Evolutionary conservation across 2,113 vertebrate species (phyloP).

Genomic region (Opisthocomus hoazin): DNA sequence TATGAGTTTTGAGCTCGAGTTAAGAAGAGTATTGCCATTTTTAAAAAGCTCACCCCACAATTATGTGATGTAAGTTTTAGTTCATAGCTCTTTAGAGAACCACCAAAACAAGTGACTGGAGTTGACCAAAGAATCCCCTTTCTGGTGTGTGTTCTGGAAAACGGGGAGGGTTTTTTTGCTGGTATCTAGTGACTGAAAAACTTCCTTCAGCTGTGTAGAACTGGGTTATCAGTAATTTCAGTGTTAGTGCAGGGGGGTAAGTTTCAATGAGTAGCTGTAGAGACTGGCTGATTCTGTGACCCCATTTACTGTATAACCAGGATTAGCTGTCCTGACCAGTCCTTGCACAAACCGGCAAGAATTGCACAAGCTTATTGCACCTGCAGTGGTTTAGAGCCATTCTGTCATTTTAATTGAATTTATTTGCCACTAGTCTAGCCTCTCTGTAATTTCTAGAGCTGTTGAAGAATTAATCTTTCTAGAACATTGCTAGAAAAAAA

Average conservation of each 20-base stretch:
- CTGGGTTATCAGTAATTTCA: not conserved
- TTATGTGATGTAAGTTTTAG: not conserved
- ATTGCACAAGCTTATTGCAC: not conserved
- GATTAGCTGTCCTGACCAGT: not conserved
- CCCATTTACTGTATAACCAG: not conserved
- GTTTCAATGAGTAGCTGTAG: not conserved
- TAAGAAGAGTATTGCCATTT: not conserved
- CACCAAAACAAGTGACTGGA: not conserved
- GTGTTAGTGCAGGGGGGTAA: not conserved
- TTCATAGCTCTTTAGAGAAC: not conserved
- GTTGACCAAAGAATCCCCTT: not conserved
- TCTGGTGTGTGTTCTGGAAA: not conserved
- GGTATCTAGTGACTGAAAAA: not conserved
- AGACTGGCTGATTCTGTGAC: not conserved
- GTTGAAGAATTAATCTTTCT: not conserved
- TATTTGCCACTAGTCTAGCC: not conserved
- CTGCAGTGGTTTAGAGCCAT: not conserved
- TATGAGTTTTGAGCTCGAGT: not conserved
- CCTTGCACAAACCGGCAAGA: not conserved
- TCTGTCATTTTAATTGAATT: not conserved
- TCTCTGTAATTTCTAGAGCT: not conserved
- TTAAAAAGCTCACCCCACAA: not conserved
- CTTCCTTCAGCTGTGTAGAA: not conserved
- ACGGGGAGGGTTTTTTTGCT: not conserved
- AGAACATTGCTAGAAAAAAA: not conserved